Percentiles rank a stretch among this genome's conserved stretches.
phyloP scores from a whole-genome alignment of 2,113 vertebrate genomes.

The Mustela nigripes region DNA sequence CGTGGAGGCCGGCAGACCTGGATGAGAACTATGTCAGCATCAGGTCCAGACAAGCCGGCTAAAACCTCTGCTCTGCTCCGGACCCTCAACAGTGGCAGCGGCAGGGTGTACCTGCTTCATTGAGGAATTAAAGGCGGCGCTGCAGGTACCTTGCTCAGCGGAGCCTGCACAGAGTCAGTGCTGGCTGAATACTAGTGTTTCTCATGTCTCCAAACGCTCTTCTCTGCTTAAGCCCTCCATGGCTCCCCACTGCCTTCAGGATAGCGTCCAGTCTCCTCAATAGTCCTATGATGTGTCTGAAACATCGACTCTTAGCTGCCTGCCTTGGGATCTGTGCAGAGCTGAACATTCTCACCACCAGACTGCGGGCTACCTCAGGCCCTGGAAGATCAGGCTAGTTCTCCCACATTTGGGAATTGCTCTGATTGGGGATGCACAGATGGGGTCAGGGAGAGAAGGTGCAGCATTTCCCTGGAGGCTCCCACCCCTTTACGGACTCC shows the following conservation, averaged over 20 bases:
- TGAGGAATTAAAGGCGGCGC: background rate
- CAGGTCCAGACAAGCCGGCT: background rate
- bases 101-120: accelerated
- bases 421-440: background rate
- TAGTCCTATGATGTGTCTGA: background rate
- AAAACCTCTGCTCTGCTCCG: background rate
- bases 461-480: background rate
- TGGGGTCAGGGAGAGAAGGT: background rate
- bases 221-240: background rate
- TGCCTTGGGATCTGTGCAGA: background rate
- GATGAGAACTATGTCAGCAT: accelerated
- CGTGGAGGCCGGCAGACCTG: background rate
- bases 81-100: background rate
- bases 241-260: background rate
- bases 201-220: background rate
- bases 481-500: background rate
- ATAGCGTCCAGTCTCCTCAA: background rate
- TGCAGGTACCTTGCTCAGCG: accelerated
- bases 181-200: background rate
- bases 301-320: background rate
- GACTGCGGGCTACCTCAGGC: background rate
- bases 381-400: background rate
- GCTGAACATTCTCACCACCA: background rate
- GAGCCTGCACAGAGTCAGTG: background rate
- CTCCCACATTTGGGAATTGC: background rate